Evolutionary conservation across 2,797 vertebrate genomes (phyloP), one percentile per base, ranked within the genome.

Genomic region (Amphiprion clarkii): DNA sequence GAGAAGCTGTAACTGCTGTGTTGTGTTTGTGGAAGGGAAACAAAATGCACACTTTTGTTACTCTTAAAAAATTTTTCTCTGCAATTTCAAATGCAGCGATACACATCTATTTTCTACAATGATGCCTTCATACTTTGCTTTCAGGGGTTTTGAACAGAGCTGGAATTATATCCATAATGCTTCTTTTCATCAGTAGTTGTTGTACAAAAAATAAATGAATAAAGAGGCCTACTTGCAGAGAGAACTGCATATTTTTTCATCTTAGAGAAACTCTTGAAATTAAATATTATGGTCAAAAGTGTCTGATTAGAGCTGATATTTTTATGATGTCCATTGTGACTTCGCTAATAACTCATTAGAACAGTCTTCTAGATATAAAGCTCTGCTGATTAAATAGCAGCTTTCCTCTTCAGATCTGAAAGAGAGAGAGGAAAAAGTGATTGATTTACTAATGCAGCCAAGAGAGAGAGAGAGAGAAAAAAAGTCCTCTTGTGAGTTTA

Each of bases 401-500:
- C 46, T 64, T 63, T 78, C 63, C 23, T 70, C 68, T 61, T 63
- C 40, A 21, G 60, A 71, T 71, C 67, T 7, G n/a, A 51, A 23
- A 25, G 21, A 13, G 25, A 54, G 31, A 54, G 19, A 54, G 19
- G 39, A 52, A 21, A 55, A 31, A 57, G 55, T 31, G 72, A 82
- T 71, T 79, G 70, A 88, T 87, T 84, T 59, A 74, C 48, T 75
- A 58, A 83, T 80, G 84, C 75, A 17, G 52, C 16, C 76, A 70
- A 83, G 71, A 83, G 71, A 40, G 39, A 42, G 52, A 79, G 7
- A 33, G 5, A 33, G 7, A 64, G 33, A 74, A 76, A 66, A 74
- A 76, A 74, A 69, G 19, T 58, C 54, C 23, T 65, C 65, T 55
- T 53, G 67, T 49, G 68, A 67, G 51, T 80, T 83, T 52, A 76